phyloP scores from a whole-genome alignment of 1,140 invertebrate genomes.

The Stegodyphus dumicola region DNA sequence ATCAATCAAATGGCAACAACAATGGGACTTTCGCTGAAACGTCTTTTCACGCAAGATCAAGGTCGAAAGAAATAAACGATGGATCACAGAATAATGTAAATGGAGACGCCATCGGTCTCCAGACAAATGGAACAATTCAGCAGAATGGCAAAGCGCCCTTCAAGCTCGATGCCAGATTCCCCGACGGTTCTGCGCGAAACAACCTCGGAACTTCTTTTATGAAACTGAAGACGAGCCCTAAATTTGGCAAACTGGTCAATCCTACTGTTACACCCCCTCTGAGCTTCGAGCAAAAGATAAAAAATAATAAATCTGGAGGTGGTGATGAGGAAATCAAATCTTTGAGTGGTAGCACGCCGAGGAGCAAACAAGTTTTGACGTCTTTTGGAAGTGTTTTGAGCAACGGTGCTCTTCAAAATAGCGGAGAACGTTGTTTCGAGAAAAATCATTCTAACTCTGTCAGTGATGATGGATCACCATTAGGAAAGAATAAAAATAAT shows the following conservation, averaged over 20 bases:
- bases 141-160: constrained; percentile 17
- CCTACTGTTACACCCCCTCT: not conserved
- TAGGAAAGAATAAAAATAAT: too few relatives aligned
- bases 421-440: too few relatives aligned
- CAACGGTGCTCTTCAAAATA: not conserved
- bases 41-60: not conserved
- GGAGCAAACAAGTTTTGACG: not conserved
- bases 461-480: too few relatives aligned
- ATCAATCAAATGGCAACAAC: constrained; percentile 30
- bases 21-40: constrained; percentile 22
- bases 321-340: not conserved
- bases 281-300: not conserved
- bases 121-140: constrained; percentile 9
- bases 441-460: too few relatives aligned
- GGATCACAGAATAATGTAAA: not conserved
- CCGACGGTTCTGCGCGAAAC: not conserved
- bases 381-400: not conserved
- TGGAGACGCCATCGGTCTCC: not conserved
- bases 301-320: not conserved
- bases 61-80: not conserved
- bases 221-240: constrained; percentile 30
- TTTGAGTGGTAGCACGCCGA: not conserved
- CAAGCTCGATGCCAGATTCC: not conserved
- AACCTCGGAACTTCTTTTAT: not conserved
- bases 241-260: constrained; percentile 29